Conservation (phyloP, 2,797 vertebrate genomes). For the Trematomus bernacchii region DNA sequence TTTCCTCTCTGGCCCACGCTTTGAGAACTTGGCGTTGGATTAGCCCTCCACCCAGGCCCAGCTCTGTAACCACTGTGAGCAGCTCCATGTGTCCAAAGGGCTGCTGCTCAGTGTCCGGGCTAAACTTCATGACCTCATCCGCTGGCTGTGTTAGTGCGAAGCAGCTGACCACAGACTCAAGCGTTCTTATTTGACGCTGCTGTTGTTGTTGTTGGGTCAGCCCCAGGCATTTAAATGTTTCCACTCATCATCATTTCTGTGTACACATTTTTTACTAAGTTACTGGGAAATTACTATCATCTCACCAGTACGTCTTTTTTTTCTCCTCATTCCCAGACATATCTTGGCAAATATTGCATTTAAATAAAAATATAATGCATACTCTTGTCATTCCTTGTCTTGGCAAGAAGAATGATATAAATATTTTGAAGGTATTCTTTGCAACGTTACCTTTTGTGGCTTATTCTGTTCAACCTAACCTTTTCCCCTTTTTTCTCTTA, state of each 20-base stretch:
- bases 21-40: slow-evolving; percentile 45
- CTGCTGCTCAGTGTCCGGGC: slow-evolving; percentile 37
- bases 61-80: slow-evolving; percentile 27
- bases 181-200: slow-evolving; percentile 20
- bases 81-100: slow-evolving; percentile 36
- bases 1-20: slow-evolving; percentile 49
- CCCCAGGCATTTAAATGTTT: neutral
- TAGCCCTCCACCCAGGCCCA: slow-evolving; percentile 42
- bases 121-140: slow-evolving; percentile 48
- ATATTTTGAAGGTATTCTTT: neutral
- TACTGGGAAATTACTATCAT: neutral
- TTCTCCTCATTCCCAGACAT: neutral
- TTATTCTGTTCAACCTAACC: slow-evolving; percentile 15
- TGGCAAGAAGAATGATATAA: neutral
- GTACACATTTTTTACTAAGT: neutral
- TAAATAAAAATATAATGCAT: too few species aligned
- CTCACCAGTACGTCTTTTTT: neutral
- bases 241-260: neutral
- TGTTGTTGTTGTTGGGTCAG: slow-evolving; percentile 41
- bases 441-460: neutral
- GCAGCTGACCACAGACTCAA: slow-evolving; percentile 34
- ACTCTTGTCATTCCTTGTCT: neutral
- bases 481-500: slow-evolving; percentile 55
- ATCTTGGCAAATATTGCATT: neutral
- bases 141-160: slow-evolving; percentile 23